Evolutionary conservation across 30 jellyfish, hydroid and myxozoan species (phyloP).

Genomic region (Mastigias papua): DNA sequence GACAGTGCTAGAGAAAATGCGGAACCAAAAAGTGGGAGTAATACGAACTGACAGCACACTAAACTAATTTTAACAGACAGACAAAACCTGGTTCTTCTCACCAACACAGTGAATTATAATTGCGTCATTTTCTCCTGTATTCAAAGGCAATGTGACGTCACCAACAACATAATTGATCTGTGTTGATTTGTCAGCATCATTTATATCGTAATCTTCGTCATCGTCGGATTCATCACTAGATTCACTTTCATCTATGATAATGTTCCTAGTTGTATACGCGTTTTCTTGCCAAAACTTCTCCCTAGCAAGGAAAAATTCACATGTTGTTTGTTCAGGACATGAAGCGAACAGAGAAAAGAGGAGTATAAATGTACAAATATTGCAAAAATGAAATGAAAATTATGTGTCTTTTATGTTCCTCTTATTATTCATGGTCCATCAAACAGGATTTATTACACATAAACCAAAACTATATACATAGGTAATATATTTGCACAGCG

Average conservation of each 20-base stretch:
- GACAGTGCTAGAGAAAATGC: too few relatives aligned
- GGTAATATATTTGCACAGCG: too few relatives aligned
- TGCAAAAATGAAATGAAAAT: too few relatives aligned
- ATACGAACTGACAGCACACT: too few relatives aligned
- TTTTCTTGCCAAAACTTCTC: conserved; percentile 74
- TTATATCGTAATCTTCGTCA: conserved; percentile 36
- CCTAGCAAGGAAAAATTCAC: conserved; percentile 14
- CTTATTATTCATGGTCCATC: too few relatives aligned
- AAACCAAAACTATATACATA: too few relatives aligned
- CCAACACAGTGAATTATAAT: conserved; percentile 93
- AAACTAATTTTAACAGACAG: background rate
- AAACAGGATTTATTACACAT: too few relatives aligned
- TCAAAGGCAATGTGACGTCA: conserved; percentile 89
- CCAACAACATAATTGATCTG: conserved; percentile 91
- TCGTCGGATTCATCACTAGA: conserved; percentile 60
- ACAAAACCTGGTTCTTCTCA: background rate
- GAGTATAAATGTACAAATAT: too few relatives aligned
- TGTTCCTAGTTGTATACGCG: conserved; percentile 68
- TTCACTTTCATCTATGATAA: conserved; percentile 32
- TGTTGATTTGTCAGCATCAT: conserved; percentile 20
- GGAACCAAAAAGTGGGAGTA: too few relatives aligned
- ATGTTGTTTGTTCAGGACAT: background rate
- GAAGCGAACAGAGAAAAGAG: too few relatives aligned
- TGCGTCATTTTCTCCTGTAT: conserved; percentile 61
- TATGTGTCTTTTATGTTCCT: too few relatives aligned